Conservation (phyloP, 1,140 invertebrate genomes). For the Ostrea edulis region DNA sequence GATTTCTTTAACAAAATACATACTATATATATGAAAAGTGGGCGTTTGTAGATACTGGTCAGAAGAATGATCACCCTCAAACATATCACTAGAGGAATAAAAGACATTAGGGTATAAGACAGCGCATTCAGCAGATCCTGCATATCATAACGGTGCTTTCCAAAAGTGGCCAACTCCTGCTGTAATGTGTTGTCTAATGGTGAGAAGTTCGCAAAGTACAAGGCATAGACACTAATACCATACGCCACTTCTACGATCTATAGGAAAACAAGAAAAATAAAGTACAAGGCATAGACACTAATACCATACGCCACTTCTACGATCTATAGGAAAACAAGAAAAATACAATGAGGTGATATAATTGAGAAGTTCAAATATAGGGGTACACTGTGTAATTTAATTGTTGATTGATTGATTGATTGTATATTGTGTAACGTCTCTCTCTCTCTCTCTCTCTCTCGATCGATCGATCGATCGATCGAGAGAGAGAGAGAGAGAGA, state of each 20-base stretch:
- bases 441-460: too few species aligned
- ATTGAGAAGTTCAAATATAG: not conserved
- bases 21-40: conserved; percentile 15
- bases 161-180: not conserved
- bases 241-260: not conserved
- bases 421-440: too few species aligned
- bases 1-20: not conserved
- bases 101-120: not conserved
- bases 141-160: conserved; percentile 2
- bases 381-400: not conserved
- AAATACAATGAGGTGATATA: not conserved
- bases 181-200: not conserved
- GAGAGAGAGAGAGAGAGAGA: too few species aligned
- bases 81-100: not conserved
- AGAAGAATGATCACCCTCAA: not conserved
- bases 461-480: too few species aligned
- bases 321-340: not conserved
- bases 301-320: not conserved
- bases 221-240: not conserved
- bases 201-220: not conserved
- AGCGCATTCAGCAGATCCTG: not conserved
- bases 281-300: not conserved
- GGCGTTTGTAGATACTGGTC: not conserved
- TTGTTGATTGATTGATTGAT: not conserved
- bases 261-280: not conserved